Evolutionary conservation across 2,113 vertebrate genomes (phyloP), one percentile per base, ranked within the genome.

Genomic region (Xyrauchen texanus): DNA sequence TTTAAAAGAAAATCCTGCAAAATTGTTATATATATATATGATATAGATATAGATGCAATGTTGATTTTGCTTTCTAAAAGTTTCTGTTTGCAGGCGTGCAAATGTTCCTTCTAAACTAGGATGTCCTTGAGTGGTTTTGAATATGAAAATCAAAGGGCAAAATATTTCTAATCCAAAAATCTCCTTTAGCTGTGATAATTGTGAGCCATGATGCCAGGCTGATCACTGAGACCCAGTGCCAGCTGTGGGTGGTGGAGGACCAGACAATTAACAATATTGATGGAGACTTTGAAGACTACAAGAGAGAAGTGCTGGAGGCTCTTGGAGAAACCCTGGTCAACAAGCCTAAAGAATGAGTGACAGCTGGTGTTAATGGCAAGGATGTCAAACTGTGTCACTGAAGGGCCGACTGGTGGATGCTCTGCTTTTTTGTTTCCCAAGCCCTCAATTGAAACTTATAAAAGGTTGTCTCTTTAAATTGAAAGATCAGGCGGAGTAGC

Each of bases 201-300:
- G 96, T 98, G 71, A 98, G 96, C 84, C 96, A 98, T 0, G 96
- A 98, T 0, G 96, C 97, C 0, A 90, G 97, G 2, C 92, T 98
- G 52, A 98, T 98, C 91, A 98, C 96, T 0, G 97, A 98, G 90
- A 98, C 96, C 1, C 93, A 89, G 87, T 98, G 97, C 82, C 93
- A 95, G 58, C 85, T 98, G 47, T 98, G 95, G 95, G 96, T 98
- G 58, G 96, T 98, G 86, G 97, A 98, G 86, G 92, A 97, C 45
- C 76, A 21, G 0, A 76, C 92, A 0, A 81, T 96, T 4, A 95
- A 94, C 86, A 93, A 97, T 12, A 97, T 98, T 0, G 96, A 98
- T 0, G 96, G 97, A 0, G 95, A 97, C 91, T 98, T 98, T 0
- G 95, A 98, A 0, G 97, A 98, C 21, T 98, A 98, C 87, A 98